Evolutionary conservation across 1,140 invertebrate species (phyloP).

Genomic region (Pogonomyrmex californicus): DNA sequence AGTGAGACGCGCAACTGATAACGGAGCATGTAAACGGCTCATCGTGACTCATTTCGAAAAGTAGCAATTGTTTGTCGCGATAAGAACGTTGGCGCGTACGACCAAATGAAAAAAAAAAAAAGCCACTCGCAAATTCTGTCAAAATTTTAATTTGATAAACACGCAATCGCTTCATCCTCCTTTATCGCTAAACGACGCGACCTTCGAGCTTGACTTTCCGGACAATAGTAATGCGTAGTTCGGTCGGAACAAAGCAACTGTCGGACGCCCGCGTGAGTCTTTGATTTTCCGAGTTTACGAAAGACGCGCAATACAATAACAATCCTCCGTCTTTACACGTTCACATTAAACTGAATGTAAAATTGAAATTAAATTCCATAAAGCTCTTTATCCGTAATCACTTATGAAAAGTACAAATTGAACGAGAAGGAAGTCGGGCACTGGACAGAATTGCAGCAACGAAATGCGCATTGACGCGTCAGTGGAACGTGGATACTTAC

Average conservation of each 20-base stretch:
- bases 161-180: too few relatives aligned
- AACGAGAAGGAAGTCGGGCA: background rate
- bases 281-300: too few relatives aligned
- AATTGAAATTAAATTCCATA: background rate
- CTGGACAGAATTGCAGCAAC: background rate
- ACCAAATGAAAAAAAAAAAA: background rate
- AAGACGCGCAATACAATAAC: background rate
- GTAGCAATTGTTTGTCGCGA: background rate
- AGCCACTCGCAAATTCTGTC: background rate
- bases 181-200: background rate
- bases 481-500: constrained; percentile 19
- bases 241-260: background rate
- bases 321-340: background rate
- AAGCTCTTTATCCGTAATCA: background rate
- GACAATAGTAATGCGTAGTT: constrained; percentile 28
- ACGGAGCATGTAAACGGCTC: background rate
- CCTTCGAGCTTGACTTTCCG: constrained; percentile 6
- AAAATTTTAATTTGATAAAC: background rate
- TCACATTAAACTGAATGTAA: background rate
- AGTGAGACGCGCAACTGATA: background rate
- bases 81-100: background rate
- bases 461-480: background rate
- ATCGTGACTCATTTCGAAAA: background rate
- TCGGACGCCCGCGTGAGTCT: background rate
- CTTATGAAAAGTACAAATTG: background rate